phyloP scores from a whole-genome alignment of 2,888 invertebrate species.

The Cataglyphis livida region DNA sequence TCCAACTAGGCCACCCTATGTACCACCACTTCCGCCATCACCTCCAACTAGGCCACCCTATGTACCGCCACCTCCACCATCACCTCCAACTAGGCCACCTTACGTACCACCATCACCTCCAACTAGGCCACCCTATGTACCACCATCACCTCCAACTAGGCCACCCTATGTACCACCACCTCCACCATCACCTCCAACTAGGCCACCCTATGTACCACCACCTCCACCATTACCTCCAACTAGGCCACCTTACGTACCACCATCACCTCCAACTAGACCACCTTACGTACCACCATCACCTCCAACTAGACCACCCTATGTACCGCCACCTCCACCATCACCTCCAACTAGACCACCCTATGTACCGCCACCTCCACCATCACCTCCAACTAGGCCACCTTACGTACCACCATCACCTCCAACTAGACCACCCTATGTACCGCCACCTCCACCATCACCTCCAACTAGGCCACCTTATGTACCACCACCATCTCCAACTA shows the following conservation, averaged over 20 bases:
- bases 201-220: conserved; percentile 27
- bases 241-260: conserved; percentile 43
- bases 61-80: conserved; percentile 51
- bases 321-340: conserved; percentile 51
- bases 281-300: conserved; percentile 47
- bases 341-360: conserved; percentile 49
- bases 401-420: conserved; percentile 48
- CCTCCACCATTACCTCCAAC: conserved; percentile 39
- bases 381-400: no score
- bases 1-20: conserved; percentile 27
- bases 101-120: conserved; percentile 40
- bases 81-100: conserved; percentile 44
- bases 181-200: conserved; percentile 9
- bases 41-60: conserved; percentile 19
- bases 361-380: conserved; percentile 17
- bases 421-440: conserved; percentile 33
- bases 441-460: no score
- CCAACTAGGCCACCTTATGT: conserved; percentile 43
- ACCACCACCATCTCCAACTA: no score
- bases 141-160: conserved; percentile 53
- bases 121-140: conserved; percentile 50
- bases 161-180: conserved; percentile 54
- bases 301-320: conserved; percentile 43
- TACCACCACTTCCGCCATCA: conserved; percentile 57
- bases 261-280: conserved; percentile 30